Evolutionary conservation across 2,113 vertebrate species (phyloP), one percentile per base, ranked within the genome.

Genomic region (Origma solitaria): DNA sequence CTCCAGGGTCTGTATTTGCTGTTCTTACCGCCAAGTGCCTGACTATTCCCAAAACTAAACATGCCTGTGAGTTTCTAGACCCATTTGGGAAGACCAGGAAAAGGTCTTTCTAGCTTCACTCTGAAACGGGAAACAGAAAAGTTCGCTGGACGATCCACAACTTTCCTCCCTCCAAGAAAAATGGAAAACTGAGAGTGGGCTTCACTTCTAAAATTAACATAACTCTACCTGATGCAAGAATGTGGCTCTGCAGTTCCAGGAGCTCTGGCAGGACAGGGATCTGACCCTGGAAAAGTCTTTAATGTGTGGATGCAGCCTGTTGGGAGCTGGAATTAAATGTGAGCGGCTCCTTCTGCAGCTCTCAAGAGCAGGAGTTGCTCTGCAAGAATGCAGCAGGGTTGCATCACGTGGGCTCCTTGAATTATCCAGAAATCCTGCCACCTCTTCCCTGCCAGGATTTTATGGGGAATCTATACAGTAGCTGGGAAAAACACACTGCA

Each of bases 391-490:
- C 66, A 8, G 22, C 15, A 3, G 50, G 33, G 82, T 96, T 96
- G 92, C 97, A 96, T 97, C 97, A 97, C 95, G 91, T 91, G 61
- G 47, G 20, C 11, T 85, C 49, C 88, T 15, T 66, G 58, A 75
- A 40, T 37, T 30, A 89, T 89, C 89, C 86, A 92, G 60, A 90
- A 95, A 68, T 37, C 53, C 53, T 78, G 30, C n/a, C n/a, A 15
- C 68, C 27, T 71, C 33, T 45, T 22, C 11, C 50, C 60, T 66
- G 76, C 66, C 73, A 82, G 49, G 49, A 27, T 64, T 66, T 62
- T 5, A 0, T 30, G 38, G 30, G 7, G 21, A 64, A 62, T 68
- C 82, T 58, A 2, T 11, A 23, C 5, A n/a, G 35, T 1, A 53
- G 57, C 76, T 37, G 22, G 15, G 50, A 40, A 82, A 71, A 18